Evolutionary conservation across 2,113 vertebrate species (phyloP).

Genomic region (Etheostoma spectabile): DNA sequence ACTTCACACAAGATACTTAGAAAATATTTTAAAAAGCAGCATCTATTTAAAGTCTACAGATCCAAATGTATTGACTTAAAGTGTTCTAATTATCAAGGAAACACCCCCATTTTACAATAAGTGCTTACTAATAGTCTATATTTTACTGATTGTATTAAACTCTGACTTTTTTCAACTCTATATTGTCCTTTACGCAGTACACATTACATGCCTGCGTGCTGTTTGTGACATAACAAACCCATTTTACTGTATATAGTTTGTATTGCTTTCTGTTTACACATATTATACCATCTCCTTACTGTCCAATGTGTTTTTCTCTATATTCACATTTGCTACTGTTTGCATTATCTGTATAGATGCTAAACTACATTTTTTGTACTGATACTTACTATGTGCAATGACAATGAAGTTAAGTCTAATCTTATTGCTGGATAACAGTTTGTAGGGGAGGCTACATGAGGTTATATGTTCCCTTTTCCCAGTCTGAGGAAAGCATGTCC

Average conservation of each 20-base stretch:
- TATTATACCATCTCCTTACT: background rate
- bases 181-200: background rate
- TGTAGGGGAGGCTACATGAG: constrained; percentile 17
- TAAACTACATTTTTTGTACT: constrained; percentile 13
- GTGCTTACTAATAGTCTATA: background rate
- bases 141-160: background rate
- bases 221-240: background rate
- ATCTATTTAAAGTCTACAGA: background rate
- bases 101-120: background rate
- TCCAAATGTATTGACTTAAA: too few species aligned
- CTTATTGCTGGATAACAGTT: constrained; percentile 10
- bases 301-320: background rate
- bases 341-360: background rate
- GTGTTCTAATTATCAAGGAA: background rate
- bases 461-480: constrained; percentile 24
- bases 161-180: background rate
- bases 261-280: background rate
- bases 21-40: background rate
- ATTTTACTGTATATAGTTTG: background rate
- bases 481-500: constrained; percentile 81
- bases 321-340: background rate
- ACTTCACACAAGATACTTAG: background rate
- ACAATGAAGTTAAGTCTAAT: constrained; percentile 10
- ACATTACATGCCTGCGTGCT: background rate
- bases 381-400: background rate